Evolutionary conservation across 1,140 invertebrate genomes (phyloP), one percentile per base, ranked within the genome.

Genomic region (Elymnias hypermnestra): DNA sequence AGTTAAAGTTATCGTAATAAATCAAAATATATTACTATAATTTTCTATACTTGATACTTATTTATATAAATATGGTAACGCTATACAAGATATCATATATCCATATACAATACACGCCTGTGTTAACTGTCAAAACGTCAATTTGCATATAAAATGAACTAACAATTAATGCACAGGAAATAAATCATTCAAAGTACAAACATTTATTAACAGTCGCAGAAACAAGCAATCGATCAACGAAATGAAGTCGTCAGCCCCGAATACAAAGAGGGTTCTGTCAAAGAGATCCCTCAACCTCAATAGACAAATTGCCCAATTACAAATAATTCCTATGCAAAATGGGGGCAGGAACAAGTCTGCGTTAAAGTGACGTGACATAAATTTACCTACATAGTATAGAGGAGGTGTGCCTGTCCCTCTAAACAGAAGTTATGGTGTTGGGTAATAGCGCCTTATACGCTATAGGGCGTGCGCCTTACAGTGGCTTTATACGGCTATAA

Each of bases 351-450:
- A 71, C 60, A 58, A 67, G 56, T 51, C 51, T 44, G 49, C 53
- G 39, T 39, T 63, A 51, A 62, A 63, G 57, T 72, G 76, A 71
- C 73, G 56, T 41, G 49, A 38, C 45, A 62, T 73, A 72, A 81
- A 73, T 77, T 66, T 71, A 49, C 61, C 44, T 53, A 77, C 71
- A 72, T 63, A 63, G 68, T 65, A 61, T 46, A 21, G 57, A 56
- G 50, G 43, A 67, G 68, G 72, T 61, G 69, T 56, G 68, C 42
- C 52, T 38, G 53, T 45, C 46, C 44, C 64, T 60, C 58, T 75
- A 72, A 77, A 64, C 63, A 71, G 57, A 62, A 81, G 64, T 77
- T 75, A 81, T 66, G 64, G 70, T 64, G 61, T 62, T 67, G 66
- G 71, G 64, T 77, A 73, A 73, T 66, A 54, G 65, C 47, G 14